These are phyloP conservation scores for Scolanthus callimorphus DNA, from an alignment of 92 coral and sea anemone species.

Conservation along the genomic window DNA sequence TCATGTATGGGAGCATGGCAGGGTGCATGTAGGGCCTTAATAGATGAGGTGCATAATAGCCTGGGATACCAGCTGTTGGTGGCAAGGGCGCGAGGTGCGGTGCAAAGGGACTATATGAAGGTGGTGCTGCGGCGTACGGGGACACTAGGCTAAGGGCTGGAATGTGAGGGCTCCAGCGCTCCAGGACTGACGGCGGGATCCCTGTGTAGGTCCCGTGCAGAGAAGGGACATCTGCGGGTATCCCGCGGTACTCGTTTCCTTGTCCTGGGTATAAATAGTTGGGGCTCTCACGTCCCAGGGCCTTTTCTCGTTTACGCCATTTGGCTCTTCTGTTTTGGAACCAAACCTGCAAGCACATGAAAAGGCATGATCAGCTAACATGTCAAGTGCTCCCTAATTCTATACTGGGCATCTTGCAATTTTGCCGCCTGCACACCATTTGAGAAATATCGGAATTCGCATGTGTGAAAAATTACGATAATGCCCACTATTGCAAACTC, in stretches of 20 bases:
- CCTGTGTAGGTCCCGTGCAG: constrained; percentile 41
- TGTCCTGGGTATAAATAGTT: constrained; percentile 63
- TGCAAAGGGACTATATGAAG: constrained; percentile 63
- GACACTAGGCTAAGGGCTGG: constrained; percentile 90
- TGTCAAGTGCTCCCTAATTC: no score
- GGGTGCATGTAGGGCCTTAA: constrained; percentile 68
- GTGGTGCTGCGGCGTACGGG: constrained; percentile 78
- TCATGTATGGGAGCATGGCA: constrained; percentile 62
- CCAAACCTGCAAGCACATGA: constrained; percentile 73
- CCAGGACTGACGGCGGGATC: constrained; percentile 44
- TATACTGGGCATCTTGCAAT: no score
- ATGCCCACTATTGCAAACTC: no score
- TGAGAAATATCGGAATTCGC: no score
- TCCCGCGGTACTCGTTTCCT: constrained; percentile 55
- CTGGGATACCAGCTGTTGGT: constrained; percentile 19
- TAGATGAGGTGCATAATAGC: constrained; percentile 60
- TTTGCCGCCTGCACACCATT: no score
- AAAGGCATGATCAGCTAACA: no score
- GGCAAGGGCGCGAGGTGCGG: constrained; percentile 41
- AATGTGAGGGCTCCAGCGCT: constrained; percentile 79
- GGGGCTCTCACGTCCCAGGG: constrained; percentile 97
- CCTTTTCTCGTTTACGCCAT: constrained; percentile 97
- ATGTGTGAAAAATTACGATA: no score
- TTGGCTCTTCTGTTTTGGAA: constrained; percentile 98
- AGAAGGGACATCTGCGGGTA: constrained; percentile 55